A percentile compares a stretch with the other conserved stretches of the same genome.
phyloP scores from a whole-genome alignment of 2,888 invertebrate genomes.

The Coelinius sp. region DNA sequence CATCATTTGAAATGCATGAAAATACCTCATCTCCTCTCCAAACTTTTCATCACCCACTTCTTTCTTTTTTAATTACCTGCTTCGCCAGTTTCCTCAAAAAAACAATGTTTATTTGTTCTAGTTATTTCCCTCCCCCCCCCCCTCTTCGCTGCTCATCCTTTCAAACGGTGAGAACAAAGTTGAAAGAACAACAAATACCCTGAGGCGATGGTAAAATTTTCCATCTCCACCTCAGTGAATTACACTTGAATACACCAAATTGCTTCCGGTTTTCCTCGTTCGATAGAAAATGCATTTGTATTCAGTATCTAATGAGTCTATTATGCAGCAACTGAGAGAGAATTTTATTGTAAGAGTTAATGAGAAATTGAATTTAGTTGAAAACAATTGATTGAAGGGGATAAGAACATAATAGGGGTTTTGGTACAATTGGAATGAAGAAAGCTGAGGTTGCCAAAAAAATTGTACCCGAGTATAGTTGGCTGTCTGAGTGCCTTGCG shows the following conservation, averaged over 20 bases:
- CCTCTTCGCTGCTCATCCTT: neutral
- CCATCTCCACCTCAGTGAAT: neutral
- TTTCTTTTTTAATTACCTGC: slow-evolving; percentile 9
- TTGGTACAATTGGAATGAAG: slow-evolving; percentile 1
- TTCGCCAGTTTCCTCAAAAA: neutral
- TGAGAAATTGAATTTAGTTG: neutral
- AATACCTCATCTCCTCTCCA: neutral
- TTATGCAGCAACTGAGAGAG: neutral
- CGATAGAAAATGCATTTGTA: slow-evolving; percentile 2
- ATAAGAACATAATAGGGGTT: neutral
- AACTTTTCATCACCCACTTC: neutral
- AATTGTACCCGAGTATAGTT: neutral
- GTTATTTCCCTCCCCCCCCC: neutral
- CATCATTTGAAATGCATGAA: neutral
- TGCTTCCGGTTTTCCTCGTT: slow-evolving; percentile 5
- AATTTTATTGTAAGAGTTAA: neutral
- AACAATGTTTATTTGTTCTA: neutral
- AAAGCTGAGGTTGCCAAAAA: neutral
- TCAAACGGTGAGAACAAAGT: neutral
- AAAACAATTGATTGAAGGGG: slow-evolving; percentile 8
- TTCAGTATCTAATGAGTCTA: neutral
- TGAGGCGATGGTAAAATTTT: neutral
- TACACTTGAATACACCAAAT: slow-evolving; percentile 9
- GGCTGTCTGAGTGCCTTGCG: neutral
- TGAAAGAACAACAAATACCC: slow-evolving; percentile 1